A percentile compares a stretch with the other conserved stretches of the same genome.
Conservation (phyloP, 2,888 invertebrate species). For the Podotricha telesiphe region DNA sequence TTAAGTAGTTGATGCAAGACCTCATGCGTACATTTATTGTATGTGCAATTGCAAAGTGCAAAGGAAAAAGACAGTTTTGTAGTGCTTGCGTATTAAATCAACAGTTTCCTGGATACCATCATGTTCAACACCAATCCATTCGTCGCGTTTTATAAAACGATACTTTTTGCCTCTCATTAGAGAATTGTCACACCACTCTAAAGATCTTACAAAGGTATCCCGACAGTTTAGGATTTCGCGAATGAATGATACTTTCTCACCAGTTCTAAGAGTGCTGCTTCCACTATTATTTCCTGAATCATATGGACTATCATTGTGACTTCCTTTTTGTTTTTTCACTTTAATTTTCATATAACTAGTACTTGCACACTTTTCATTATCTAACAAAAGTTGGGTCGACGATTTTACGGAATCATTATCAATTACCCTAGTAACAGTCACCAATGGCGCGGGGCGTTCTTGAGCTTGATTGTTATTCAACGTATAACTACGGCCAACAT, state of each 20-base stretch:
- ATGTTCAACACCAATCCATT: constrained; percentile 70
- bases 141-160: constrained; percentile 68
- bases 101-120: constrained; percentile 61
- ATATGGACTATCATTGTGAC: constrained; percentile 47
- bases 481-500: constrained; percentile 64
- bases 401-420: constrained; percentile 60
- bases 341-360: constrained; percentile 50
- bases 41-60: no score
- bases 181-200: constrained; percentile 80
- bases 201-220: constrained; percentile 73
- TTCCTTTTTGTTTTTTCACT: constrained; percentile 45
- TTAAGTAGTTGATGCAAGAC: not conserved
- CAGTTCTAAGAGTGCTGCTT: constrained; percentile 65
- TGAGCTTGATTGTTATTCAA: constrained; percentile 51
- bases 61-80: constrained; percentile 28
- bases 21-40: not conserved
- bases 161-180: constrained; percentile 73
- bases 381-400: constrained; percentile 63
- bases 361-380: constrained; percentile 61
- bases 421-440: constrained; percentile 52
- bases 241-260: constrained; percentile 78
- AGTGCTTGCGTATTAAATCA: constrained; percentile 44
- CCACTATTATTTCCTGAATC: constrained; percentile 56
- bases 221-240: constrained; percentile 73
- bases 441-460: constrained; percentile 44